A percentile compares a stretch with the other conserved stretches of the same genome.
These are phyloP conservation scores for Tetramorium simillimum DNA, from an alignment of 1,140 invertebrate genomes.

Conservation along the genomic window DNA sequence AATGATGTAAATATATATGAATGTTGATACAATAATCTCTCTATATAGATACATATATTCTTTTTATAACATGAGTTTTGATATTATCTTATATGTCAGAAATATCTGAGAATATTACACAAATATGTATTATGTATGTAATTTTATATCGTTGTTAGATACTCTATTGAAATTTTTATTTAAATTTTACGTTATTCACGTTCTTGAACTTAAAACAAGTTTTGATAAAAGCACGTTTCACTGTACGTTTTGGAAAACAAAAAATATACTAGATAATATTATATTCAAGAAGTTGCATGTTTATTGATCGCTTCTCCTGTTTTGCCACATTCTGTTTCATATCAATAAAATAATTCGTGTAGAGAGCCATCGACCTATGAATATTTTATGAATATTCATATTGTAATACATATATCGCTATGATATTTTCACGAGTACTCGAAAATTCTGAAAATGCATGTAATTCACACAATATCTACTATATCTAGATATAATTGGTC, in stretches of 20 bases:
- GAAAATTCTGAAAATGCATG: conserved; percentile 24
- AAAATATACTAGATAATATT: conserved; percentile 7
- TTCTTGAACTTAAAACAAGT: background rate
- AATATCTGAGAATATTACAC: background rate
- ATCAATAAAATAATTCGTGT: conserved; percentile 26
- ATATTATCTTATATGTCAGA: background rate
- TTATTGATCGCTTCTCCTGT: background rate
- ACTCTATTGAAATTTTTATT: conserved; percentile 4
- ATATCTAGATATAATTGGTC: background rate
- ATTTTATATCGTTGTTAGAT: background rate
- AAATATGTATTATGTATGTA: background rate
- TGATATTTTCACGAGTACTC: background rate
- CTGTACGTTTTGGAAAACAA: background rate
- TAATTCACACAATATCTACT: conserved; percentile 1
- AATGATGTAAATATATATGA: background rate
- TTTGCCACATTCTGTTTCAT: conserved; percentile 14
- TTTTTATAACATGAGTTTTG: background rate
- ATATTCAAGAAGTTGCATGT: too few relatives aligned
- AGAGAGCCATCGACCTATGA: conserved; percentile 9
- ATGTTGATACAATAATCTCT: background rate
- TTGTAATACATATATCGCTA: conserved; percentile 16
- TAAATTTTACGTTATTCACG: background rate
- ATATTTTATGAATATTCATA: conserved; percentile 47
- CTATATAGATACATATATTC: too few relatives aligned
- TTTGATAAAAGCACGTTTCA: background rate